phyloP scores from a whole-genome alignment of 37 sponge, comb jelly and placozoan species.

The Cladorhizidae sp. region DNA sequence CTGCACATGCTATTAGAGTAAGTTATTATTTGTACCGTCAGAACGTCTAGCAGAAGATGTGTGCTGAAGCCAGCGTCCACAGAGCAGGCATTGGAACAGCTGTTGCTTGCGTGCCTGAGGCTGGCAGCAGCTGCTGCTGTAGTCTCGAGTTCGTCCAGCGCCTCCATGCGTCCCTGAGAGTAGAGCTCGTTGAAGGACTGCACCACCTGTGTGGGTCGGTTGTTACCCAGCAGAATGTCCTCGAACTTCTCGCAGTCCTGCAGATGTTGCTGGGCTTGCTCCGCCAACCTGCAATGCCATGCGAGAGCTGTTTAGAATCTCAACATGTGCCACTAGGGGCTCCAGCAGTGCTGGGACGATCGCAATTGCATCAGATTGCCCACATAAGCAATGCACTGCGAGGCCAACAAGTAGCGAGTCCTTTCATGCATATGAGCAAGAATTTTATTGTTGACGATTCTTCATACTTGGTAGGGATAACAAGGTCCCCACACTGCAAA shows the following conservation, averaged over 20 bases:
- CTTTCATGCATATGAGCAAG: no score
- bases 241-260: constrained; percentile 76
- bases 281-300: constrained; percentile 51
- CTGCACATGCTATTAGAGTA: not conserved
- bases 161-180: constrained; percentile 72
- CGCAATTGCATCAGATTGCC: no score
- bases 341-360: no score
- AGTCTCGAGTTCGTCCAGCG: constrained; percentile 53
- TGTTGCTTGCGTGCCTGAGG: not conserved
- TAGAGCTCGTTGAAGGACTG: constrained; percentile 65
- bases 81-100: not conserved
- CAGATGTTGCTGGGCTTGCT: constrained; percentile 77
- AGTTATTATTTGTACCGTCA: constrained; percentile 12
- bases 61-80: not conserved
- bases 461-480: no score
- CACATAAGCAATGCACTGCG: no score
- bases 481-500: no score
- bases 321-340: no score
- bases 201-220: constrained; percentile 52
- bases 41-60: constrained; percentile 21
- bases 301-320: not conserved
- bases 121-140: not conserved
- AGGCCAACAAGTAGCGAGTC: no score
- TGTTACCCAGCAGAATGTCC: constrained; percentile 61
- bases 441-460: no score